Evolutionary conservation across 2,797 vertebrate species (phyloP).

Genomic region (Sebastes kiyomatsui): DNA sequence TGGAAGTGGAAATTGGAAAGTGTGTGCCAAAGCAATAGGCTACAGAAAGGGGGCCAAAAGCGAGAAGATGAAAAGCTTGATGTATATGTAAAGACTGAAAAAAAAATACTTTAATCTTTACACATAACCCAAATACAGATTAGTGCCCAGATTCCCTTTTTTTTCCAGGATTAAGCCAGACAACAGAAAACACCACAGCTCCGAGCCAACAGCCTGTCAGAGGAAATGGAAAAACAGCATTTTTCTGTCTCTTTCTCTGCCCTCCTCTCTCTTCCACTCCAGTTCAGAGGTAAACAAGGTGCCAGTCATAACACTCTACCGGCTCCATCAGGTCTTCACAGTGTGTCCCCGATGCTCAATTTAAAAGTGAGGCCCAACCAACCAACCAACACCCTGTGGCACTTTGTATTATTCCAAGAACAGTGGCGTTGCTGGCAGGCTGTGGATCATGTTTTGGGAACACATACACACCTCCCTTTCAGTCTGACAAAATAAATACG

Average conservation of each 20-base stretch:
- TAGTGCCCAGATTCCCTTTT: background rate
- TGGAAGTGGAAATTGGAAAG: conserved; percentile 22
- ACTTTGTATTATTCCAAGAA: conserved; percentile 37
- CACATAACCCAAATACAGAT: conserved; percentile 4
- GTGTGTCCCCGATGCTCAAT: conserved; percentile 37
- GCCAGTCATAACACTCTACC: conserved; percentile 18
- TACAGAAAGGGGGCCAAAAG: background rate
- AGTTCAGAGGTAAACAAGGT: conserved; percentile 39
- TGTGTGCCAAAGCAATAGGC: background rate
- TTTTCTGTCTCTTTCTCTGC: background rate
- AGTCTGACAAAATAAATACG: conserved; percentile 33
- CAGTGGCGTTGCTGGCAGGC: conserved; percentile 15
- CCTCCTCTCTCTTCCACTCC: background rate
- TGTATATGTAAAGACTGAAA: background rate
- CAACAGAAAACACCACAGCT: conserved; percentile 1
- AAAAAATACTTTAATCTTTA: background rate
- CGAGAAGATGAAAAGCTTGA: background rate
- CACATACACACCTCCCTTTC: conserved; percentile 16
- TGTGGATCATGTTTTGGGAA: conserved; percentile 24
- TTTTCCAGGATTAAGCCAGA: background rate
- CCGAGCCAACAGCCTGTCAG: background rate
- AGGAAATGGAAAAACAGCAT: conserved; percentile 6
- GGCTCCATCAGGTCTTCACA: conserved; percentile 12
- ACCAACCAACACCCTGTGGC: conserved; percentile 31
- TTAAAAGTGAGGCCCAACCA: conserved; percentile 21